phyloP scores from a whole-genome alignment of 2,888 invertebrate genomes.

The Athetis lepigone region DNA sequence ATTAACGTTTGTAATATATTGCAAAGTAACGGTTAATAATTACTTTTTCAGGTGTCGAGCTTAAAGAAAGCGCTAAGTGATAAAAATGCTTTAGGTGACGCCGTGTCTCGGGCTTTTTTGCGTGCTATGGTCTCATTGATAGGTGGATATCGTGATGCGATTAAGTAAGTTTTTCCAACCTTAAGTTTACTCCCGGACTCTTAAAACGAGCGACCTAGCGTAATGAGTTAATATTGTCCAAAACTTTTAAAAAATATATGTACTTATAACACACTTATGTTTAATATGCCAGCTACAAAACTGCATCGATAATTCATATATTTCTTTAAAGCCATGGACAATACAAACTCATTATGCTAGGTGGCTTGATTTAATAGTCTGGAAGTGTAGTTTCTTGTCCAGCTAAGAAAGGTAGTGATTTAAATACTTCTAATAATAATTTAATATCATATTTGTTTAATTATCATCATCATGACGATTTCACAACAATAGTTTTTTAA shows the following conservation, averaged over 20 bases:
- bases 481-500: not conserved
- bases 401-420: not conserved
- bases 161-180: slow-evolving; percentile 90
- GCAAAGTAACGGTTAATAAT: not conserved
- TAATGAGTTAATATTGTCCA: too few relatives aligned
- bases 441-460: not conserved
- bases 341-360: too few relatives aligned
- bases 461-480: not conserved
- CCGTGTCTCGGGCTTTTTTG: slow-evolving; percentile 97
- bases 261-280: too few relatives aligned
- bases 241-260: too few relatives aligned
- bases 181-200: too few relatives aligned
- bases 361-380: too few relatives aligned
- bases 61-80: slow-evolving; percentile 94
- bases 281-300: too few relatives aligned
- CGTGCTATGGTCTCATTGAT: slow-evolving; percentile 97
- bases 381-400: not conserved
- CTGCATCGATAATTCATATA: too few relatives aligned
- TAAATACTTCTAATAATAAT: not conserved
- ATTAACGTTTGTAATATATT: not conserved
- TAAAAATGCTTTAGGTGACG: slow-evolving; percentile 96
- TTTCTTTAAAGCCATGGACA: too few relatives aligned
- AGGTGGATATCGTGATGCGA: slow-evolving; percentile 98
- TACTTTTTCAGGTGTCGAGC: slow-evolving; percentile 92
- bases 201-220: too few relatives aligned